Percentiles rank a stretch among this genome's conserved stretches.
Conservation (phyloP, 2,113 vertebrate species). For the Cyanoderma ruficeps region DNA sequence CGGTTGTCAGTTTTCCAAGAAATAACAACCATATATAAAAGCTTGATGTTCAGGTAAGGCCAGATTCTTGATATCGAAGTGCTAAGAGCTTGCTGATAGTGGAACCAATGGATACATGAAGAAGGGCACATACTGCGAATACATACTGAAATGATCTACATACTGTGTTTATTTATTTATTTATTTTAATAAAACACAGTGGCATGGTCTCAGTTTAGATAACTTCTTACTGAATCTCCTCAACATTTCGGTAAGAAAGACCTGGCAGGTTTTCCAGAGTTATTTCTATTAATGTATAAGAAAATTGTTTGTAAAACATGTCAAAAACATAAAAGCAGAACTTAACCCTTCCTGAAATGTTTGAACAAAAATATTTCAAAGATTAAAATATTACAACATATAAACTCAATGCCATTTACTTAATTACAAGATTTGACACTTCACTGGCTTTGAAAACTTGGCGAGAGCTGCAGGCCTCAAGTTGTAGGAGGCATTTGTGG, state of each 20-base stretch:
- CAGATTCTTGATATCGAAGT: background rate
- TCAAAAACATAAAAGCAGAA: background rate
- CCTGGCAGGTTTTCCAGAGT: background rate
- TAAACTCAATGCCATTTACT: background rate
- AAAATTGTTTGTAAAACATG: background rate
- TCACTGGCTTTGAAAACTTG: constrained; percentile 16
- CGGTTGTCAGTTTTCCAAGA: background rate
- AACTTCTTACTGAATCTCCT: background rate
- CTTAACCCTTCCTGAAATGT: constrained; percentile 5
- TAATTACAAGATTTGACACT: background rate
- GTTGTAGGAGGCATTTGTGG: constrained; percentile 42
- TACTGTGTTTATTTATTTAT: background rate
- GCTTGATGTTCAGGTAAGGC: background rate
- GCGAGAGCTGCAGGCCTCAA: background rate
- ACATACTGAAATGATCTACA: background rate
- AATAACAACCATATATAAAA: background rate
- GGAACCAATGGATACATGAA: background rate
- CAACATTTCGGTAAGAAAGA: background rate
- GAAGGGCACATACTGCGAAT: background rate
- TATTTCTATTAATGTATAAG: background rate
- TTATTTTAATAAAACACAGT: background rate
- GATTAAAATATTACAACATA: constrained; percentile 2
- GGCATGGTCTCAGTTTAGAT: background rate
- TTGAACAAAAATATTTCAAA: background rate
- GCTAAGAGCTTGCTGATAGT: background rate